Base-by-base conservation (phyloP, 2,113 vertebrate genomes). In the Brachirus orientalis region DNA sequence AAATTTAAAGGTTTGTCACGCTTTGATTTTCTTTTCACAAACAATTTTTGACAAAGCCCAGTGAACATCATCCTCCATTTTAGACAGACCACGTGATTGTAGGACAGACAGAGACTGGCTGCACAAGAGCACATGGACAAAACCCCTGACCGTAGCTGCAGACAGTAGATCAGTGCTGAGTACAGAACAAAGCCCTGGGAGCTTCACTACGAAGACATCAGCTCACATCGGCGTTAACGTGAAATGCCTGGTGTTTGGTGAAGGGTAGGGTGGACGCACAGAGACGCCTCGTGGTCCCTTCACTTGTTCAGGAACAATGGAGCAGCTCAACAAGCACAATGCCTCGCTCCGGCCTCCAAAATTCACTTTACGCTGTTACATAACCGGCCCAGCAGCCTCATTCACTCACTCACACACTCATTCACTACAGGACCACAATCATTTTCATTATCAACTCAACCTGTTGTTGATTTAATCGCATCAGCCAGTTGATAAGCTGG, bases 181-280 rank as follows among this genome's bases (percentile, higher is more conserved):
- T 28, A 28, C 28, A 28, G 28, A 28, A 28, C 28, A 28, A 28
- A 28, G 28, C 3, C 28, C 3, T 6, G 28, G 6, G 28, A 28
- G 28, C 28, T 28, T 28, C n/a, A n/a, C n/a, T 28, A 28, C 28
- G 28, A 28, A n/a, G 28, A 28, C 28, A 46, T 10, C 51, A 16
- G 64, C 38, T 50, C 36, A 33, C 6, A 56, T 17, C 48, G 77
- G 75, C 58, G 74, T 63, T 58, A 11, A 17, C 11, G 43, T 13
- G 17, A 47, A 61, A n/a, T 2, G 45, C 17, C n/a, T 7, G 14
- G 28, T 17, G 45, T 22, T n/a, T 7, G 14, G 28, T 17, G 4
- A 13, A 1, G 10, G 36, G 41, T 43, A 3, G 14, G 18, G 51
- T 2, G 17, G 18, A 6, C 17, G 43, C 10, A n/a, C 1, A 53